phyloP scores from a whole-genome alignment of 1,140 invertebrate species.

The Microvelia longipes region DNA sequence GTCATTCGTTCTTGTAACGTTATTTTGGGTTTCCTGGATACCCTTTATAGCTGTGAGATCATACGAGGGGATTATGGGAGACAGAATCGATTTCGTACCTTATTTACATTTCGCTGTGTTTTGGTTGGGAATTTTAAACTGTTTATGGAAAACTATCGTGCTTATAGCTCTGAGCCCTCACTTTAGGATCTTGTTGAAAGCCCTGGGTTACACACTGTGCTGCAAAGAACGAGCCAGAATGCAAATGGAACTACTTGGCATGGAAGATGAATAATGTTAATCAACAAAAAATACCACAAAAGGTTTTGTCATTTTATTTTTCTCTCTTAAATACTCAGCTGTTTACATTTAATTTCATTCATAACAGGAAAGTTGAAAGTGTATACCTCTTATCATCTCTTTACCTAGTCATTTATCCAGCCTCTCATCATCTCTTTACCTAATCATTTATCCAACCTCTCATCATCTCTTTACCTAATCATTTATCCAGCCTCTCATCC shows the following conservation, averaged over 20 bases:
- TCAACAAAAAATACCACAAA: too few relatives aligned
- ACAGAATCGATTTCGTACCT: conserved; percentile 47
- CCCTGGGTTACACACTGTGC: conserved; percentile 77
- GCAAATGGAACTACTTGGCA: conserved; percentile 63
- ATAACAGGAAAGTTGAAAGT: too few relatives aligned
- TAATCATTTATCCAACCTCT: too few relatives aligned
- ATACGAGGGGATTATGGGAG: conserved; percentile 29
- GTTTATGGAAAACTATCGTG: conserved; percentile 85
- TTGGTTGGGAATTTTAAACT: conserved; percentile 86
- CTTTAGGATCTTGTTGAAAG: conserved; percentile 69
- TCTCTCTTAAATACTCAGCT: too few relatives aligned
- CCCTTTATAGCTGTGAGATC: conserved; percentile 67
- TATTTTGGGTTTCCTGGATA: conserved; percentile 84
- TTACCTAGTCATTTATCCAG: too few relatives aligned
- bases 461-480: too few relatives aligned
- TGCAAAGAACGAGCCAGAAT: conserved; percentile 59
- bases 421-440: too few relatives aligned
- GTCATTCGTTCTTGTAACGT: conserved; percentile 76
- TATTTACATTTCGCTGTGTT: conserved; percentile 81
- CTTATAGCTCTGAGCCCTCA: conserved; percentile 74
- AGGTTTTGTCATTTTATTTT: too few relatives aligned
- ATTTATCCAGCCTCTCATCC: too few relatives aligned
- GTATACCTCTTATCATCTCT: too few relatives aligned
- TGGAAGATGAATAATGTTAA: conserved; percentile 68
- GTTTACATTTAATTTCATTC: too few relatives aligned